Percentiles rank a stretch among this genome's conserved stretches.
Evolutionary conservation across 1,140 invertebrate species (phyloP).

Genomic region (Pseudomyrmex sp.): DNA sequence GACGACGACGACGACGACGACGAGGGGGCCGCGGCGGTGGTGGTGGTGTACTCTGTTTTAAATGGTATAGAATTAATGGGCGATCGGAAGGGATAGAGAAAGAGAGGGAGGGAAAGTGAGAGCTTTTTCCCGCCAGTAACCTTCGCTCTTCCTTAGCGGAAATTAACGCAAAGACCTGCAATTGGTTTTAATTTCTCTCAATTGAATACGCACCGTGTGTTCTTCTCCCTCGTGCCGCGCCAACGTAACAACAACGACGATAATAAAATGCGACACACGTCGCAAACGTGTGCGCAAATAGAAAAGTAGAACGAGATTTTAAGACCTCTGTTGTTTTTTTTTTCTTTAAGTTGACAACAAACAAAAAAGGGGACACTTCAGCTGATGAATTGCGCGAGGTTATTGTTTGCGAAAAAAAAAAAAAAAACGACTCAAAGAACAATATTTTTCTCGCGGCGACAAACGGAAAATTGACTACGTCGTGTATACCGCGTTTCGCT

Average conservation of each 20-base stretch:
- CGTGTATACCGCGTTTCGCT: slow-evolving; percentile 7
- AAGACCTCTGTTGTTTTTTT: no score
- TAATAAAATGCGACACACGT: no score
- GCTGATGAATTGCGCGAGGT: background rate
- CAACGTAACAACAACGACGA: no score
- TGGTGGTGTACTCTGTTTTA: slow-evolving; percentile 51
- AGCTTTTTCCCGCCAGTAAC: background rate
- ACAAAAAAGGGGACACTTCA: background rate
- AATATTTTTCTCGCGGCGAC: slow-evolving; percentile 16
- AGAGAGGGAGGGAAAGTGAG: background rate
- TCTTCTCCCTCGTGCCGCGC: background rate
- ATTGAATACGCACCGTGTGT: slow-evolving; percentile 33
- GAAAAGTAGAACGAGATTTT: no score
- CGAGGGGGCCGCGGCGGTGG: background rate
- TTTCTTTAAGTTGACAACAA: background rate
- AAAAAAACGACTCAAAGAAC: background rate
- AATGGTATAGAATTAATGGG: slow-evolving; percentile 64
- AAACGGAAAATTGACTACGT: slow-evolving; percentile 10
- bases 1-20: background rate
- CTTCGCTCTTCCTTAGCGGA: background rate
- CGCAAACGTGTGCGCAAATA: no score
- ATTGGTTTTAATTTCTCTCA: slow-evolving; percentile 57
- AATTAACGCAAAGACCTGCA: slow-evolving; percentile 23
- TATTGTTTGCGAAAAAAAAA: no score
- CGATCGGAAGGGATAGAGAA: slow-evolving; percentile 10